These are phyloP conservation scores for Oxytorus armatus DNA, from an alignment of 2,888 invertebrate species.

Conservation along the genomic window DNA sequence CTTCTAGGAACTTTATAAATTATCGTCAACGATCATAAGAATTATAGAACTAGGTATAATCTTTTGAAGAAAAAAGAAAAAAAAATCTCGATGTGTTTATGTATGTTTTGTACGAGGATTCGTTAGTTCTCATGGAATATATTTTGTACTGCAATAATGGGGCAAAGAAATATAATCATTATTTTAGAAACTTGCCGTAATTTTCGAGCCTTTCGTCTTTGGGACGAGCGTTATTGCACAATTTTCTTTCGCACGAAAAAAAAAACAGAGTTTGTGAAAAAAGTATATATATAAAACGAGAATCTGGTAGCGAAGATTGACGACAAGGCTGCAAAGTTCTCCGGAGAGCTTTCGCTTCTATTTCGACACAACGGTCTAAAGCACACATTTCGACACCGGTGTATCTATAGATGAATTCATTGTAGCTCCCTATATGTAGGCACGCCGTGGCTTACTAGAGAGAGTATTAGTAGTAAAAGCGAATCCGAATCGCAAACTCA, in stretches of 20 bases:
- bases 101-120: constrained; percentile 56
- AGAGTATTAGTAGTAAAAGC: constrained; percentile 44
- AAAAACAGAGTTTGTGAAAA: not conserved
- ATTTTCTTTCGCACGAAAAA: not conserved
- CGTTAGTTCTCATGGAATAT: constrained; percentile 13
- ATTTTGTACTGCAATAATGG: constrained; percentile 59
- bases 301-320: constrained; percentile 11
- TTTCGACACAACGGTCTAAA: constrained; percentile 52
- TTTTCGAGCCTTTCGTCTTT: not conserved
- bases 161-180: constrained; percentile 43
- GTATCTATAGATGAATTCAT: constrained; percentile 38
- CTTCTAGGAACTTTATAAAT: not conserved
- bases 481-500: constrained; percentile 55
- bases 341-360: constrained; percentile 42
- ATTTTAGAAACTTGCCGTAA: not conserved
- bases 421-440: constrained; percentile 21
- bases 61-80: not conserved
- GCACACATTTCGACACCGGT: constrained; percentile 22
- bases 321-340: constrained; percentile 44
- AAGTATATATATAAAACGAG: not conserved
- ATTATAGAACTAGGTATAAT: not conserved
- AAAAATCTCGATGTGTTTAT: constrained; percentile 21
- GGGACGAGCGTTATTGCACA: not conserved
- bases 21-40: constrained; percentile 26
- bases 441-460: not conserved